phyloP scores from a whole-genome alignment of 2,113 vertebrate genomes.

The Paralichthys olivaceus region DNA sequence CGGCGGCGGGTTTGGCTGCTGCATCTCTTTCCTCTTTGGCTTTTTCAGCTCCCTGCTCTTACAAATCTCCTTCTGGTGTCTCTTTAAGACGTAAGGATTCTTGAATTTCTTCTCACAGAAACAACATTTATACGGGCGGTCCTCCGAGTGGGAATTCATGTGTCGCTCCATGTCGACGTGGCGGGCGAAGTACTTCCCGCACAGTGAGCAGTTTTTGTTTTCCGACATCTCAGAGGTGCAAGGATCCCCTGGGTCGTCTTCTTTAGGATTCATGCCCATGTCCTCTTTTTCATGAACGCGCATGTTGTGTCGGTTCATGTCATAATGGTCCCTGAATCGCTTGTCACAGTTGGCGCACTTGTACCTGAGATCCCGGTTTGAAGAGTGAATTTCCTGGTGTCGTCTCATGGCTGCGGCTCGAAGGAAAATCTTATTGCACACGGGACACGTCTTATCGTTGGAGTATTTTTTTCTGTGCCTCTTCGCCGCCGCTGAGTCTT shows the following conservation, averaged over 20 bases:
- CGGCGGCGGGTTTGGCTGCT: neutral
- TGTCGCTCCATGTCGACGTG: slow-evolving; percentile 76
- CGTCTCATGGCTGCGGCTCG: slow-evolving; percentile 77
- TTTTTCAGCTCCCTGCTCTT: slow-evolving; percentile 68
- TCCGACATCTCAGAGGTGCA: slow-evolving; percentile 39
- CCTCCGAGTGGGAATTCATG: slow-evolving; percentile 80
- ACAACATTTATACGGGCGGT: slow-evolving; percentile 70
- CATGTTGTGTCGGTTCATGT: slow-evolving; percentile 78
- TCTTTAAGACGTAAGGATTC: slow-evolving; percentile 73
- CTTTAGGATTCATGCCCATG: neutral
- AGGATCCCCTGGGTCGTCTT: slow-evolving; percentile 32
- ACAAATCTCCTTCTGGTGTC: slow-evolving; percentile 77
- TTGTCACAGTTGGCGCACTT: slow-evolving; percentile 75
- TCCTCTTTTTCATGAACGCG: slow-evolving; percentile 74
- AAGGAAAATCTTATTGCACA: slow-evolving; percentile 76
- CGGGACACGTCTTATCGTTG: slow-evolving; percentile 70
- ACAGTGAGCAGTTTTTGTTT: slow-evolving; percentile 70
- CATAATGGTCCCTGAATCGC: slow-evolving; percentile 77
- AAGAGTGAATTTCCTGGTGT: slow-evolving; percentile 73
- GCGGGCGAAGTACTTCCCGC: slow-evolving; percentile 76
- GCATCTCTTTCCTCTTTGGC: slow-evolving; percentile 31
- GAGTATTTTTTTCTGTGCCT: slow-evolving; percentile 68
- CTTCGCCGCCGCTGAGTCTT: slow-evolving; percentile 25
- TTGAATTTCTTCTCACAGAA: slow-evolving; percentile 79
- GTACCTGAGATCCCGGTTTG: slow-evolving; percentile 73